phyloP scores from a whole-genome alignment of 2,888 invertebrate genomes.

The Bugulina stolonifera region DNA sequence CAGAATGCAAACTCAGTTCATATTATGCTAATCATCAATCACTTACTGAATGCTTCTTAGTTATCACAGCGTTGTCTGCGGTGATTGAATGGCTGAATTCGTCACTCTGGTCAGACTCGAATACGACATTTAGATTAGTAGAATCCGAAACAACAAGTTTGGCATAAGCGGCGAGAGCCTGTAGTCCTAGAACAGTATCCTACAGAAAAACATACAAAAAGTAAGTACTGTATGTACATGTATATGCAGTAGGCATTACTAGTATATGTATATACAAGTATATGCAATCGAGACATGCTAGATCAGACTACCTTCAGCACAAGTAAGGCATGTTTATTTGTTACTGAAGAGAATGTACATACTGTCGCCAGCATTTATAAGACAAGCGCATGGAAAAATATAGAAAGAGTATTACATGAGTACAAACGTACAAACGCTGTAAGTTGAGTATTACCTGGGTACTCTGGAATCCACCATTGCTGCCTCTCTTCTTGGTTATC shows the following conservation, averaged over 20 bases:
- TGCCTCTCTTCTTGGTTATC: constrained; percentile 45
- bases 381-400: too few relatives aligned
- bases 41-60: constrained; percentile 39
- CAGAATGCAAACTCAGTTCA: background rate
- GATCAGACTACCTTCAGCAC: too few relatives aligned
- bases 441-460: too few relatives aligned
- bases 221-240: too few relatives aligned
- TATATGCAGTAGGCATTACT: too few relatives aligned
- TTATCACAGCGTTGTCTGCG: constrained; percentile 36
- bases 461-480: constrained; percentile 49
- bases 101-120: constrained; percentile 32
- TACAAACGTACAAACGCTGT: too few relatives aligned
- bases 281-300: too few relatives aligned
- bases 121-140: constrained; percentile 36
- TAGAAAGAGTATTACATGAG: too few relatives aligned
- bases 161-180: constrained; percentile 51
- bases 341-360: too few relatives aligned
- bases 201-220: constrained; percentile 30
- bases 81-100: constrained; percentile 27
- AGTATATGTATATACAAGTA: too few relatives aligned
- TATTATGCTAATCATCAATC: background rate
- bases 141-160: constrained; percentile 34
- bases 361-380: too few relatives aligned
- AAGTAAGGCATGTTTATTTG: too few relatives aligned
- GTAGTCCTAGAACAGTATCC: constrained; percentile 53